Percentiles rank a stretch among this genome's conserved stretches.
Conservation (phyloP, 2,888 invertebrate genomes). For the Hermaeophaga mercurialis region DNA sequence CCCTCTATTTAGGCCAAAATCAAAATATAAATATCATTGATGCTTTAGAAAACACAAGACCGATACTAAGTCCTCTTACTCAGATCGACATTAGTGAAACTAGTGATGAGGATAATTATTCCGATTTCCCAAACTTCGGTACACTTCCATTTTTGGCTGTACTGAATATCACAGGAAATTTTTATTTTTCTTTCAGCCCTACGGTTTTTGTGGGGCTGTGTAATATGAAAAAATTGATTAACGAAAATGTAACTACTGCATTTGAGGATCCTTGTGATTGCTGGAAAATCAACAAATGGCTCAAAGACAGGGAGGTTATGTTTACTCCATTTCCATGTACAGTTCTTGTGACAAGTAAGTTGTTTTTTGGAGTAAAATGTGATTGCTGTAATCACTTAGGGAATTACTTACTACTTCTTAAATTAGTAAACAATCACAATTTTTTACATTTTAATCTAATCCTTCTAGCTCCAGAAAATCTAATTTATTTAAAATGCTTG, state of each 20-base stretch:
- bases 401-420: no score
- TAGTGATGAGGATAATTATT: slow-evolving; percentile 37
- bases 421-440: no score
- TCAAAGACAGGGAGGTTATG: slow-evolving; percentile 44
- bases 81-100: slow-evolving; percentile 50
- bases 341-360: slow-evolving; percentile 43
- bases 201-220: slow-evolving; percentile 52
- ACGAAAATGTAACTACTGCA: slow-evolving; percentile 45
- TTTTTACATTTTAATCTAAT: no score
- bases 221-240: slow-evolving; percentile 47
- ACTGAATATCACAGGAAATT: slow-evolving; percentile 52
- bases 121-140: slow-evolving; percentile 48
- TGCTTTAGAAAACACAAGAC: slow-evolving; percentile 46
- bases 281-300: slow-evolving; percentile 51
- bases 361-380: no score
- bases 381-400: no score
- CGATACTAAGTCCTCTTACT: slow-evolving; percentile 50
- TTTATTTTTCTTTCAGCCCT: slow-evolving; percentile 41
- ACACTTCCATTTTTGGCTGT: slow-evolving; percentile 46
- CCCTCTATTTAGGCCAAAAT: slow-evolving; percentile 52
- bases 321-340: slow-evolving; percentile 47
- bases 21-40: slow-evolving; percentile 51
- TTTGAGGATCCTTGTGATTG: slow-evolving; percentile 52
- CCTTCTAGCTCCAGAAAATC: no score
- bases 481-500: no score